These are phyloP conservation scores for Cataglyphis rosenhaueri DNA, from an alignment of 2,888 invertebrate species.

Conservation along the genomic window DNA sequence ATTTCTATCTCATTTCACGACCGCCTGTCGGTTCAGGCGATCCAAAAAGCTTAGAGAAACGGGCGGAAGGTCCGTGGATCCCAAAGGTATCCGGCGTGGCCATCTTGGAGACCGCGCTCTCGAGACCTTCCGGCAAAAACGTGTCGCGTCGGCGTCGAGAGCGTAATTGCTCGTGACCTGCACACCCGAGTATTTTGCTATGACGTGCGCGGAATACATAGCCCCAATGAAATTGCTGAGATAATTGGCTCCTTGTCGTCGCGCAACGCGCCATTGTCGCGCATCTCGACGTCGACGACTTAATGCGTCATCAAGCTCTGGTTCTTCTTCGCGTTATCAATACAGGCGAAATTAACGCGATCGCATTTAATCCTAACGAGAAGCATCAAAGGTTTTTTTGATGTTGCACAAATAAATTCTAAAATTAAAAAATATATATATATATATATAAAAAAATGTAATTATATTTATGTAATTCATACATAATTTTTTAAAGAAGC, in stretches of 20 bases:
- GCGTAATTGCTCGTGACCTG: slow-evolving; percentile 56
- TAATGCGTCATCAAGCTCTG: slow-evolving; percentile 61
- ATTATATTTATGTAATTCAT: slow-evolving; percentile 24
- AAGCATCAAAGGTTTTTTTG: not conserved
- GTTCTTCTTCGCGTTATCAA: slow-evolving; percentile 5
- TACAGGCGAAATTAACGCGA: slow-evolving; percentile 5
- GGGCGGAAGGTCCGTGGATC: not conserved
- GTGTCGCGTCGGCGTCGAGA: slow-evolving; percentile 46
- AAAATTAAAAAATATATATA: slow-evolving; percentile 4
- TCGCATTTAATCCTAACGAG: not conserved
- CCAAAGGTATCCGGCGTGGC: slow-evolving; percentile 44
- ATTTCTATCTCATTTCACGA: slow-evolving; percentile 50
- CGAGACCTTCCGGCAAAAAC: slow-evolving; percentile 57
- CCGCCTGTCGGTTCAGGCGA: slow-evolving; percentile 17
- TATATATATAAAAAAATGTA: not conserved
- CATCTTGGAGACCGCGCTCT: slow-evolving; percentile 43
- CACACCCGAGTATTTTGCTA: slow-evolving; percentile 44
- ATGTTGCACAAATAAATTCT: not conserved
- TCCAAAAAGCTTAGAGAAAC: slow-evolving; percentile 58
- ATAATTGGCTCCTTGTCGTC: slow-evolving; percentile 74
- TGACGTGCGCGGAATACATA: slow-evolving; percentile 56
- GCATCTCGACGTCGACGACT: slow-evolving; percentile 56
- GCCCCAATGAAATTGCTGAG: slow-evolving; percentile 69
- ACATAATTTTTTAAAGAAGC: not conserved
- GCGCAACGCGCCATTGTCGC: slow-evolving; percentile 63